Base-by-base conservation (phyloP, 1,140 invertebrate genomes). In the Drosophila eugracilis region DNA sequence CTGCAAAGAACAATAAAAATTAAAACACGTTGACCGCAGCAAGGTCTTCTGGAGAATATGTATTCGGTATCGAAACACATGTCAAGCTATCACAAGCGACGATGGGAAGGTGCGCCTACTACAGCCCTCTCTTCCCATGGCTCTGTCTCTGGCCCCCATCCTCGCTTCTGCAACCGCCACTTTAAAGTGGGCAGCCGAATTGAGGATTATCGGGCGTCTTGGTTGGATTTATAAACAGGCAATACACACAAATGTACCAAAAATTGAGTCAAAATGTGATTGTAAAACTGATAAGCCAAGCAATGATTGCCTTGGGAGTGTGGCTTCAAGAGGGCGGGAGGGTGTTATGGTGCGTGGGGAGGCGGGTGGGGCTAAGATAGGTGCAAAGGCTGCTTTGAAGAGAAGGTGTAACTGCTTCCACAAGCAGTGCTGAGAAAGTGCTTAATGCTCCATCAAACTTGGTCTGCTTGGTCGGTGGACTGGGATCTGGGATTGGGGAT, bases 21-120 rank as follows among this genome's bases (percentile, higher is more conserved):
- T 78, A 78, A 83, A 78, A 77, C 79, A 84, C 70, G 62, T 83
- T n/a, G n/a, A n/a, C n/a, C n/a, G n/a, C n/a, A n/a, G n/a, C n/a
- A n/a, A n/a, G n/a, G n/a, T n/a, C n/a, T n/a, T n/a, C n/a, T n/a
- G n/a, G n/a, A n/a, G n/a, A n/a, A 62, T 63, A 58, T 49, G 66
- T 53, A 34, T 44, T 49, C 44, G 66, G 15, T 57, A 58, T 55
- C 83, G 78, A 66, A 75, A 88, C 83, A 88, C 80, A 88, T 88
- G 83, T 88, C 83, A 66, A 76, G 83, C 83, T 88, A 78, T 88
- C 83, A 88, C n/a, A n/a, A n/a, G n/a, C n/a, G n/a, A n/a, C n/a
- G n/a, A 88, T 88, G 58, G 54, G 14, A 86, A 88, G 74, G 47
- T 70, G n/a, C n/a, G 67, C 63, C 72, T 73, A 79, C n/a, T n/a